These are phyloP conservation scores for Oxyscelio sp. DNA, from an alignment of 2,888 invertebrate species.

Conservation along the genomic window DNA sequence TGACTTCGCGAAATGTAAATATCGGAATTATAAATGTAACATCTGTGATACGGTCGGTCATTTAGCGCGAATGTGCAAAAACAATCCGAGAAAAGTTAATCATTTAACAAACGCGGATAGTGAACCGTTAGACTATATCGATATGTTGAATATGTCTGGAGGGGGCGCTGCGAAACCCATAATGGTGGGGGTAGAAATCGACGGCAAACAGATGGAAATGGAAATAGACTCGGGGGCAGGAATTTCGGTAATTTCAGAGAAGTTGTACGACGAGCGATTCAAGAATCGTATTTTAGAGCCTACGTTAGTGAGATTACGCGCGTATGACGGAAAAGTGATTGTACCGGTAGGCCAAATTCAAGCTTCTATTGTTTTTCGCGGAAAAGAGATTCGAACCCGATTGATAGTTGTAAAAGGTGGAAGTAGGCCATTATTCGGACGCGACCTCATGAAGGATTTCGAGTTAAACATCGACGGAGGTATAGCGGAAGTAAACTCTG, in stretches of 20 bases:
- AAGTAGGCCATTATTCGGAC: conserved; percentile 57
- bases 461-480: not conserved
- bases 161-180: conserved; percentile 9
- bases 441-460: conserved; percentile 60
- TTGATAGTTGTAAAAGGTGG: conserved; percentile 62
- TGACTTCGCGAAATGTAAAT: conserved; percentile 60
- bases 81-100: conserved; percentile 43
- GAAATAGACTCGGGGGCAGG: conserved; percentile 80
- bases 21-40: conserved; percentile 37
- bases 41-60: conserved; percentile 42
- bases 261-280: conserved; percentile 23
- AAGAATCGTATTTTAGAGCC: conserved; percentile 8
- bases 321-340: conserved; percentile 58
- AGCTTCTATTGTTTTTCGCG: conserved; percentile 43
- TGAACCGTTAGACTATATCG: too few relatives aligned
- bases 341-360: conserved; percentile 61
- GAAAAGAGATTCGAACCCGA: conserved; percentile 14
- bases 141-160: conserved; percentile 28
- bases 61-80: too few relatives aligned
- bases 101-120: conserved; percentile 13
- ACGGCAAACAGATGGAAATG: conserved; percentile 75
- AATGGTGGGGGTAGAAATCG: conserved; percentile 63
- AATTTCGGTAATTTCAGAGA: conserved; percentile 66
- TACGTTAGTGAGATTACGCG: conserved; percentile 40
- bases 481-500: too few relatives aligned